Conservation (phyloP, 2,888 invertebrate genomes). For the Cremastinae sp. region DNA sequence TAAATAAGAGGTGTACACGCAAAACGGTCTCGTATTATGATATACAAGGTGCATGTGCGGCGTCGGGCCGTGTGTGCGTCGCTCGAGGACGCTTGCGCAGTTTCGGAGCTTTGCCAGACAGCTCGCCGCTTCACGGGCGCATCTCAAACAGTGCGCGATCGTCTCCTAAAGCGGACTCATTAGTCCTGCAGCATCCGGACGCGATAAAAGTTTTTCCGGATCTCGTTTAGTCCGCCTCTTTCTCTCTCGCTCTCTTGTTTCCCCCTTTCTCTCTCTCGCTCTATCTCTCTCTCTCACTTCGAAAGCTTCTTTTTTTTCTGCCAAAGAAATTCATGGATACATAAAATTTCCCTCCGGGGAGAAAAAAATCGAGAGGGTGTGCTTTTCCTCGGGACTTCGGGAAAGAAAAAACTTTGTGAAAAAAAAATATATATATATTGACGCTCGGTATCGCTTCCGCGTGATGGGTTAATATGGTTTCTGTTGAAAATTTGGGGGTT, state of each 20-base stretch:
- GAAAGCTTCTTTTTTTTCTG: background rate
- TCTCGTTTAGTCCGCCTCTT: conserved; percentile 29
- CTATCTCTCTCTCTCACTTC: background rate
- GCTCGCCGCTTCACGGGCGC: conserved; percentile 74
- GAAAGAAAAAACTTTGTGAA: background rate
- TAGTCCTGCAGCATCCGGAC: conserved; percentile 70
- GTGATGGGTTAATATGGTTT: too few relatives aligned
- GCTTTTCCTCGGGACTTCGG: background rate
- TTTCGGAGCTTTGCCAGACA: conserved; percentile 70
- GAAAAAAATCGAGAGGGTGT: too few relatives aligned
- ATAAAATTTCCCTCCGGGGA: background rate
- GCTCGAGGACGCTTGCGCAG: conserved; percentile 75
- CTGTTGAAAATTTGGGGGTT: too few relatives aligned
- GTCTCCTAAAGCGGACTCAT: conserved; percentile 74
- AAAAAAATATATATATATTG: background rate
- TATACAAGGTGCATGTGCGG: conserved; percentile 51
- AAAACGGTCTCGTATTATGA: conserved; percentile 36
- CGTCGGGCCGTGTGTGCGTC: conserved; percentile 55
- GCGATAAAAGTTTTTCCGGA: conserved; percentile 60
- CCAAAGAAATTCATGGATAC: too few relatives aligned
- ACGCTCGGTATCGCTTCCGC: too few relatives aligned
- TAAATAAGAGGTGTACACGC: conserved; percentile 1
- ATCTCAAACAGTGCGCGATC: conserved; percentile 75
- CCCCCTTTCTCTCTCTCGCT: conserved; percentile 7
- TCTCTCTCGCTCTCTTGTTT: background rate